Evolutionary conservation across 1,140 invertebrate genomes (phyloP), one percentile per base, ranked within the genome.

Genomic region (Drusus annulatus): DNA sequence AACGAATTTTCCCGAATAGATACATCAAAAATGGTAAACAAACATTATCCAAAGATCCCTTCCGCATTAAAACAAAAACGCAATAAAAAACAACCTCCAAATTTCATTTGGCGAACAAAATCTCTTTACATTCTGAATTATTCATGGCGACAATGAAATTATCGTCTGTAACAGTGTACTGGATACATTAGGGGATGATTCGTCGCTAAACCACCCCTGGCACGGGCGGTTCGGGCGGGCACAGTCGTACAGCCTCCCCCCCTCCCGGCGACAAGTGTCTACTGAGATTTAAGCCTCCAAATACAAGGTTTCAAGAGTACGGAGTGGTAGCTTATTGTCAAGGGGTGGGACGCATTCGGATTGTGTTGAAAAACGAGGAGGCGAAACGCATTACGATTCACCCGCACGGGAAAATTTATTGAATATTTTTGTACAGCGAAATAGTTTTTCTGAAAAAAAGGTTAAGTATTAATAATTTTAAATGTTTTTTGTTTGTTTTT

Each of bases 81-180:
- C 15, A 28, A 71, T 54, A 54, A 71, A 25, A 71, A 71, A 71
- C 50, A 71, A 23, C 21, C 19, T 51, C 50, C 21, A 50, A 54
- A 25, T 71, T 71, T 54, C 68, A 71, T 71, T 71, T 71, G 45
- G 68, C 50, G 68, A 71, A 71, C 68, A 52, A 71, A 71, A 71
- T 71, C 68, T 52, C 68, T 71, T 71, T 71, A 25, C 68, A 51
- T 71, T 73, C 60, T 83, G 81, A 83, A 83, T 83, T 80, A 83
- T 83, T 83, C 81, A 83, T 77, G 60, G 81, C 56, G 76, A 83
- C 81, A 83, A 83, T 83, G 81, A 83, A 80, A 83, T 83, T 83
- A 83, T 83, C 79, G 77, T 78, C 62, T 79, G 77, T 71, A 75
- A 31, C 54, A 51, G 52, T 60, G 74, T 63, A 65, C 73, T 51